phyloP scores from a whole-genome alignment of 2,113 vertebrate genomes.

The Xyliphius kryptos region DNA sequence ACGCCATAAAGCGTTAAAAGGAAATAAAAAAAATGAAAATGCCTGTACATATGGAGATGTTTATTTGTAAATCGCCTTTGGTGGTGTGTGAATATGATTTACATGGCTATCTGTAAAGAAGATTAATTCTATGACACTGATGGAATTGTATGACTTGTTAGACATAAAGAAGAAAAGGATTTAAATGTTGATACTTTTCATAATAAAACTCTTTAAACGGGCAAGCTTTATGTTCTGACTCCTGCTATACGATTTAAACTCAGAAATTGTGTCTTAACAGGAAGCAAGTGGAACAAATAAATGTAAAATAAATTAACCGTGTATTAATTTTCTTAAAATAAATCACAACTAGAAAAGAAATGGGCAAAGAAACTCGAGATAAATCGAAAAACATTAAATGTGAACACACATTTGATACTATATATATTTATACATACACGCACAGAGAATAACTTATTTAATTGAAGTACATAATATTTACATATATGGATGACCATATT shows the following conservation, averaged over 20 bases:
- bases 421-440: too few relatives aligned
- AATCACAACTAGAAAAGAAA: too few relatives aligned
- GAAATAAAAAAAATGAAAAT: background rate
- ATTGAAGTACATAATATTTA: too few relatives aligned
- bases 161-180: background rate
- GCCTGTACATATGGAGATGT: slow-evolving; percentile 6
- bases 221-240: background rate
- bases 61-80: slow-evolving; percentile 9
- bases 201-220: slow-evolving; percentile 17
- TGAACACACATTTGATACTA: too few relatives aligned
- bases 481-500: too few relatives aligned
- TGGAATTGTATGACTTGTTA: background rate
- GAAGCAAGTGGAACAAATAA: background rate
- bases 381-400: too few relatives aligned
- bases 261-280: too few relatives aligned
- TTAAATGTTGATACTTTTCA: slow-evolving; percentile 4
- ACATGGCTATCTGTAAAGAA: slow-evolving; percentile 1
- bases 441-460: too few relatives aligned
- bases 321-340: too few relatives aligned
- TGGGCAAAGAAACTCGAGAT: too few relatives aligned
- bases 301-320: too few relatives aligned
- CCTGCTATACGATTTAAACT: background rate
- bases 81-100: slow-evolving; percentile 24
- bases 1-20: background rate
- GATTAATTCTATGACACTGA: background rate